Percentiles rank a stretch among this genome's conserved stretches.
These are phyloP conservation scores for Cotesia vestalis DNA, from an alignment of 1,140 invertebrate species.

Conservation along the genomic window DNA sequence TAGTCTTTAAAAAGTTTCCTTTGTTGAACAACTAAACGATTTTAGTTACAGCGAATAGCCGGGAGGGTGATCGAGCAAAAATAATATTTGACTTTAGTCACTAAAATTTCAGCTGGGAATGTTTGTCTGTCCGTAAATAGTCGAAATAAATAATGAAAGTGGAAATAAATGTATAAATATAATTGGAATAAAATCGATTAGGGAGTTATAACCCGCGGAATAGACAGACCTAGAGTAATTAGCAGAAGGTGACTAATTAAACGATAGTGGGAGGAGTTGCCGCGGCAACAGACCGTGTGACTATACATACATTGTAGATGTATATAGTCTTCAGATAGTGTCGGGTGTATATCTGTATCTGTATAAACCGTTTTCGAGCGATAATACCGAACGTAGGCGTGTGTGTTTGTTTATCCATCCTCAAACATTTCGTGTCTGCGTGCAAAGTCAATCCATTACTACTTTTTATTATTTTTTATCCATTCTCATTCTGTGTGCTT, in stretches of 20 bases:
- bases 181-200: slow-evolving; percentile 15
- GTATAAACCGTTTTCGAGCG: slow-evolving; percentile 20
- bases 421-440: slow-evolving; percentile 31
- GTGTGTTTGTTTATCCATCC: slow-evolving; percentile 27
- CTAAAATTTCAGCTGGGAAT: too few relatives aligned
- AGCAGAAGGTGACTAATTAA: slow-evolving; percentile 36
- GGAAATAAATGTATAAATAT: too few relatives aligned
- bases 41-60: too few relatives aligned
- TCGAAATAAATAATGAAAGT: too few relatives aligned
- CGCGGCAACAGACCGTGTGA: slow-evolving; percentile 28
- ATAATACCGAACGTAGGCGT: slow-evolving; percentile 25
- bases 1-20: too few relatives aligned
- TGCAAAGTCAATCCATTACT: slow-evolving; percentile 32
- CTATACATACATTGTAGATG: slow-evolving; percentile 11
- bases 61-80: too few relatives aligned
- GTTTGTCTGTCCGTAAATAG: too few relatives aligned
- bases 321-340: too few relatives aligned
- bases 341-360: too few relatives aligned
- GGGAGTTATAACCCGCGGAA: slow-evolving; percentile 23
- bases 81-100: too few relatives aligned
- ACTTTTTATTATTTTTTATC: background rate
- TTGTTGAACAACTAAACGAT: too few relatives aligned
- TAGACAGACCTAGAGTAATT: slow-evolving; percentile 30
- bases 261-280: slow-evolving; percentile 28
- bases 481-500: slow-evolving; percentile 10